A percentile compares a stretch with the other conserved stretches of the same genome.
Conservation (phyloP, 64 coral and sea anemone genomes). For the Orbicella faveolata region DNA sequence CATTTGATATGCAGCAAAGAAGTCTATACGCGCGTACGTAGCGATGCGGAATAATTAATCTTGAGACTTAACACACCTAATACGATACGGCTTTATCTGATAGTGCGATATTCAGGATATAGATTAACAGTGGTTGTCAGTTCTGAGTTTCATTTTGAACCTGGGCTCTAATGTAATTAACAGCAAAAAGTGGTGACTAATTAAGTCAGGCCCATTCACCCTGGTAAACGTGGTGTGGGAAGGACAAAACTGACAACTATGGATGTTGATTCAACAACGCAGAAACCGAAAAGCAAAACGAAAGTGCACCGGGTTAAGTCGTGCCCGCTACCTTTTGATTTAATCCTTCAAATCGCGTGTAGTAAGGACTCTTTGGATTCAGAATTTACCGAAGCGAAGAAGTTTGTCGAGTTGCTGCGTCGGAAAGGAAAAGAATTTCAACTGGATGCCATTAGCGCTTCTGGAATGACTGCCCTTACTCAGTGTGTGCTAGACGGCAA, state of each 20-base stretch:
- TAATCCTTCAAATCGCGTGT: constrained; percentile 53
- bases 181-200: too few relatives aligned
- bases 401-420: constrained; percentile 11
- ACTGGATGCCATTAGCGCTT: constrained; percentile 52
- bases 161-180: too few relatives aligned
- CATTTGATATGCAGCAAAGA: too few relatives aligned
- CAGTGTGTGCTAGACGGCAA: constrained; percentile 66
- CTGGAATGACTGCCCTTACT: constrained; percentile 67
- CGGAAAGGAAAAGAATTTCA: constrained; percentile 28
- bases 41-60: too few relatives aligned
- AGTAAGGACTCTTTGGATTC: constrained; percentile 26
- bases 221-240: background rate
- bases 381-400: constrained; percentile 44
- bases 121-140: too few relatives aligned
- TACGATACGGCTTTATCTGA: too few relatives aligned
- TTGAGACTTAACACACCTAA: too few relatives aligned
- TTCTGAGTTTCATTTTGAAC: too few relatives aligned
- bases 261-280: background rate
- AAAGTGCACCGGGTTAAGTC: constrained; percentile 13
- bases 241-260: background rate
- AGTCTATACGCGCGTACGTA: too few relatives aligned
- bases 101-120: too few relatives aligned
- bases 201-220: too few relatives aligned
- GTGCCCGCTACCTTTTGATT: constrained; percentile 61
- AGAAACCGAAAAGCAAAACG: background rate